Evolutionary conservation across 1,140 invertebrate genomes (phyloP), one percentile per base, ranked within the genome.

Genomic region (Zaprionus gabonicus): DNA sequence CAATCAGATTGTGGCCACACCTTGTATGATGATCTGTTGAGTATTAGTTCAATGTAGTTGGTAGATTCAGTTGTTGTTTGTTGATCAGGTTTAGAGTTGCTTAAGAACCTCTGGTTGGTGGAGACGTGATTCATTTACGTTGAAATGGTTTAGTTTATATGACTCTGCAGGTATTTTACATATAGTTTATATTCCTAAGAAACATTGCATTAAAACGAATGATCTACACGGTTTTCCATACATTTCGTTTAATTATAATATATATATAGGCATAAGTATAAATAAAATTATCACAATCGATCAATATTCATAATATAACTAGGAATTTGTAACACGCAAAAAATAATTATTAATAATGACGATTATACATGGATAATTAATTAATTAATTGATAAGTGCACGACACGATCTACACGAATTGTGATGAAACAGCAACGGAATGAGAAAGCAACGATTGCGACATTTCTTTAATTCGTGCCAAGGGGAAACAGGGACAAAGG

Each of bases 281-380:
- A 90, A 88, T 92, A 83, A 90, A 91, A 92, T 91, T 91, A 82
- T 76, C 84, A 92, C 78, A 84, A 87, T 83, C 78, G 76, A 81
- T 81, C 74, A 78, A 79, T 73, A 71, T 81, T 75, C 71, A 86
- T 84, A 84, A 84, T 91, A 81, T 80, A 82, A 90, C 83, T 85
- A 91, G 81, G 80, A 71, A 66, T 60, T 81, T 70, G 51, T 51
- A 66, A 82, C 65, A 67, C 60, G 72, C 73, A 84, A 78, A 81
- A 70, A 80, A 82, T 69, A 74, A 59, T 73, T 70, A 79, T 62
- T 71, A 64, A 49, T 23, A 13, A 57, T 60, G 73, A 76, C 60
- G 46, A 71, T 71, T 59, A 64, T 31, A 63, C 59, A 62, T 56
- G 64, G 62, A 71, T 66, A 71, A 59, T 71, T 51, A 51, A 13